Conservation (phyloP, 2,113 vertebrate species). For the Anoura caudifer region DNA sequence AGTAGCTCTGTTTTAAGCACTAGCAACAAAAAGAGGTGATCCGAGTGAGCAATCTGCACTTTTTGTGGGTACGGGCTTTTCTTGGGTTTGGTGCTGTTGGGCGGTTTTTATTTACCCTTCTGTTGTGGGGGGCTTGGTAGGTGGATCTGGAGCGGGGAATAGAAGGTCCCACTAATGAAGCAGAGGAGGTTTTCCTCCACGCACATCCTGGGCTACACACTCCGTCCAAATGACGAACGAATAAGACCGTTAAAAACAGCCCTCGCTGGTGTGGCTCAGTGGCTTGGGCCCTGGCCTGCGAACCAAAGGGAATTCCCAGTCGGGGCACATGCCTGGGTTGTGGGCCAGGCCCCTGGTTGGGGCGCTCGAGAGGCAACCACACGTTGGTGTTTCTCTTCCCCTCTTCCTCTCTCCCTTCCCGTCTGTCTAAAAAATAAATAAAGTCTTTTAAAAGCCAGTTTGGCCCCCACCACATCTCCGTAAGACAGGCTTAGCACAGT, state of each 20-base stretch:
- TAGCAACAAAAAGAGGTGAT: background rate
- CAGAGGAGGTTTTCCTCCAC: accelerated
- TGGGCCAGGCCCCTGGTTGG: too few species aligned
- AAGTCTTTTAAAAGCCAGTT: too few species aligned
- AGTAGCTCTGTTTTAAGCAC: background rate
- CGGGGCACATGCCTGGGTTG: too few species aligned
- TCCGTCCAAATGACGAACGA: background rate
- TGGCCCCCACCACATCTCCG: background rate
- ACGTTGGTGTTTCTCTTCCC: too few species aligned
- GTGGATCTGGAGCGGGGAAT: background rate
- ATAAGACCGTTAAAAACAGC: background rate
- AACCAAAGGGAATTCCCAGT: too few species aligned
- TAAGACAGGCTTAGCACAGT: background rate
- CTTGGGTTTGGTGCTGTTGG: background rate
- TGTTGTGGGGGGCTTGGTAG: background rate
- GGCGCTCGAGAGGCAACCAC: too few species aligned
- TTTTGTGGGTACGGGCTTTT: background rate
- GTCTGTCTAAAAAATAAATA: too few species aligned
- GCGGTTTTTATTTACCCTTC: background rate
- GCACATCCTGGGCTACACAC: too few species aligned
- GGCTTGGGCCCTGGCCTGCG: too few species aligned
- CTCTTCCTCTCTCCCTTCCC: too few species aligned
- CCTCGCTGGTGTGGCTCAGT: too few species aligned
- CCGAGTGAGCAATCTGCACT: background rate
- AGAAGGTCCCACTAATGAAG: background rate